Percentiles rank a stretch among this genome's conserved stretches.
phyloP scores from a whole-genome alignment of 1,140 invertebrate species.

The Camponotus pennsylvanicus region DNA sequence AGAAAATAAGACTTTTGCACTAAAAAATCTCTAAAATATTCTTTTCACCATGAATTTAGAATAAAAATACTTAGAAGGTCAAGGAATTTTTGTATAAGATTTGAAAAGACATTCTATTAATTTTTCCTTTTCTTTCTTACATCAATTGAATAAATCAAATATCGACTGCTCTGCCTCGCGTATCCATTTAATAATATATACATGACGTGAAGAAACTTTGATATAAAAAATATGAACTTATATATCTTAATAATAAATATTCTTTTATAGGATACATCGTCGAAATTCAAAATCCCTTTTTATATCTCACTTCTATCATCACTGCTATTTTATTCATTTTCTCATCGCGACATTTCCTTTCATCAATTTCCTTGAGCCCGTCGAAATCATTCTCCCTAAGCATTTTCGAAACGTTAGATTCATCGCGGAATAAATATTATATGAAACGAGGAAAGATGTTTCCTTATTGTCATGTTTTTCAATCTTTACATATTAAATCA shows the following conservation, averaged over 20 bases:
- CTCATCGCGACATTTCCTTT: neutral
- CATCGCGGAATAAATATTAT: slow-evolving; percentile 32
- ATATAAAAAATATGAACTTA: neutral
- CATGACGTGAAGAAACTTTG: neutral
- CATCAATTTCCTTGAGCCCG: slow-evolving; percentile 26
- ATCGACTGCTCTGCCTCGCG: neutral
- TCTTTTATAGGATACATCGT: neutral
- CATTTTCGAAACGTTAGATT: neutral
- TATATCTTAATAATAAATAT: neutral
- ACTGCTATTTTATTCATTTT: neutral
- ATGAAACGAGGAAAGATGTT: slow-evolving; percentile 13
- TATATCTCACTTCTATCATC: neutral
- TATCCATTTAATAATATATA: neutral
- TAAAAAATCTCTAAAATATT: too few relatives aligned
- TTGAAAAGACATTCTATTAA: too few relatives aligned
- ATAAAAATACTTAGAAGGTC: too few relatives aligned
- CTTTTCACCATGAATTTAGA: too few relatives aligned
- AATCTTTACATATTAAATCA: neutral
- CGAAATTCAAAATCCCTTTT: neutral
- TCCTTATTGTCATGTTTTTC: neutral
- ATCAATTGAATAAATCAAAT: neutral
- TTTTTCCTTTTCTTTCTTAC: neutral
- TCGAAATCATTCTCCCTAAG: neutral
- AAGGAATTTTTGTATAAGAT: too few relatives aligned
- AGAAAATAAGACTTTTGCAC: too few relatives aligned